Evolutionary conservation across 2,888 invertebrate species (phyloP).

Genomic region (Sphaerophoria rueppellii): DNA sequence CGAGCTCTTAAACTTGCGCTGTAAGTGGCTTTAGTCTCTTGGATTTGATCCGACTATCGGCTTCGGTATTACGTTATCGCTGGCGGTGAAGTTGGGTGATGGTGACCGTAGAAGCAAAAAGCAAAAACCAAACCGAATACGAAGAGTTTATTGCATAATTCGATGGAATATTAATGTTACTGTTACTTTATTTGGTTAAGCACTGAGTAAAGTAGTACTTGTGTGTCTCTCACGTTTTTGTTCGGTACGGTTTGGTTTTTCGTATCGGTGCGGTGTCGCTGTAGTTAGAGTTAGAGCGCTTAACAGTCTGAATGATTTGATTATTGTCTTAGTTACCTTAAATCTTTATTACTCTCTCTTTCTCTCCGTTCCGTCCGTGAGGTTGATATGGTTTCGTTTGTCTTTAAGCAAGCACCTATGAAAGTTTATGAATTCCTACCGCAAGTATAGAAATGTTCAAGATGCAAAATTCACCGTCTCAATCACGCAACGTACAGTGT

Average conservation of each 20-base stretch:
- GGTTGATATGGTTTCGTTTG: too few species aligned
- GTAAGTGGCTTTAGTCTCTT: conserved; percentile 36
- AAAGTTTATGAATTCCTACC: too few species aligned
- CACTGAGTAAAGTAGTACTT: not conserved
- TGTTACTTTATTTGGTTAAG: conserved; percentile 37
- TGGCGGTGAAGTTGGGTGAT: conserved; percentile 13
- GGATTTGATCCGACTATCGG: conserved; percentile 28
- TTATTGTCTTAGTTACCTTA: not conserved
- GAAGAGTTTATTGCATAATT: conserved; percentile 57
- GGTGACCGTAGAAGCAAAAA: conserved; percentile 42
- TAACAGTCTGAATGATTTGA: not conserved
- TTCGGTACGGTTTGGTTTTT: too few species aligned
- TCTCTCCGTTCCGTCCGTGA: too few species aligned
- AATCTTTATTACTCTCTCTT: too few species aligned
- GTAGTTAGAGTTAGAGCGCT: too few species aligned
- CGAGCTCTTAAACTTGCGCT: not conserved
- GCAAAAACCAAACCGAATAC: too few species aligned
- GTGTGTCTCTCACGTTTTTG: conserved; percentile 15
- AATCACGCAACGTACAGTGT: not conserved
- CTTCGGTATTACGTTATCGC: conserved; percentile 58
- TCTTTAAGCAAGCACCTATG: too few species aligned
- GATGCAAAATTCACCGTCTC: too few species aligned
- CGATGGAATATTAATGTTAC: conserved; percentile 35
- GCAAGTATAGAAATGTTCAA: not conserved
- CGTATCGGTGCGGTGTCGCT: too few species aligned